A percentile compares a stretch with the other conserved stretches of the same genome.
Evolutionary conservation across 2,797 vertebrate genomes (phyloP).

Genomic region (Carcharodon carcharias): DNA sequence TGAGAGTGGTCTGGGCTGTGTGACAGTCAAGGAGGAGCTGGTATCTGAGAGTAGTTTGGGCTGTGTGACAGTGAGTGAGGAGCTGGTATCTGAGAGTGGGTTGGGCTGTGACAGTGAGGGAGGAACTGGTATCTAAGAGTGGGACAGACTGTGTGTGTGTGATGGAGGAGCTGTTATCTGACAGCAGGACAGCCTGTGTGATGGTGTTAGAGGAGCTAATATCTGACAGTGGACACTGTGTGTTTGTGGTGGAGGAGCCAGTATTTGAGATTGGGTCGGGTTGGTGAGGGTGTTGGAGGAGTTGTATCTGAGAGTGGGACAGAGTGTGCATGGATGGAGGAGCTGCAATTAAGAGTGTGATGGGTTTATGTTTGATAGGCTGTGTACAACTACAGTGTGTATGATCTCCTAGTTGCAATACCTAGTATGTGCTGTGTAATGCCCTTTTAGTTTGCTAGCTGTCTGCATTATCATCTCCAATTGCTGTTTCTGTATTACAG

Average conservation of each 20-base stretch:
- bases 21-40: not conserved
- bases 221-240: not conserved
- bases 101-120: no score
- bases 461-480: not conserved
- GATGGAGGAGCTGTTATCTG: no score
- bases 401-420: not conserved
- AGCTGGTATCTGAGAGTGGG: not conserved
- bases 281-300: not conserved
- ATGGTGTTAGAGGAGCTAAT: no score
- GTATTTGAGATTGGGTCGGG: not conserved
- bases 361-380: not conserved
- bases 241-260: not conserved
- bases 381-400: not conserved
- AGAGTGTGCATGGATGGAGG: not conserved
- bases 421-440: not conserved
- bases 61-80: not conserved
- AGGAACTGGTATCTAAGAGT: not conserved
- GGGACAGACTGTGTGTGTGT: not conserved
- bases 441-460: not conserved
- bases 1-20: not conserved
- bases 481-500: constrained; percentile 49
- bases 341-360: not conserved
- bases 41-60: not conserved
- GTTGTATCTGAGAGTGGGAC: not conserved
- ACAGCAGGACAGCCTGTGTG: no score